Percentiles rank a stretch among this genome's conserved stretches.
These are phyloP conservation scores for Bicyclus anynana DNA, from an alignment of 1,140 invertebrate species.

Conservation along the genomic window DNA sequence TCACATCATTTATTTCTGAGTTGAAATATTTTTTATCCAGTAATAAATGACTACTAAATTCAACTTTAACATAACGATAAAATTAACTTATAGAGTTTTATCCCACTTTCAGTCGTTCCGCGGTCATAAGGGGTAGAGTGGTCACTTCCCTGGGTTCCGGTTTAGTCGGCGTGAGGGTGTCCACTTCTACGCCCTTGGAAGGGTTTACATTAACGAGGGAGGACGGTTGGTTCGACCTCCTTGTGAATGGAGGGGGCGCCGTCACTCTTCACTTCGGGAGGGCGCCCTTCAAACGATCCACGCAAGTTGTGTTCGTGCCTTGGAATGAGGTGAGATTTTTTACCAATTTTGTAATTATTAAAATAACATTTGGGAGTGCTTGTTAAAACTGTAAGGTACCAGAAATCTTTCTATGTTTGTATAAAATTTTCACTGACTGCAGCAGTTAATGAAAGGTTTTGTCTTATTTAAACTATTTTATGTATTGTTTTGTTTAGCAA, in stretches of 20 bases:
- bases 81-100: background rate
- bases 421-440: too few relatives aligned
- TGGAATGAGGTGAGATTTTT: conserved; percentile 92
- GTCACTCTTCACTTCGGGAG: conserved; percentile 96
- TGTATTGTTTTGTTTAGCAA: too few relatives aligned
- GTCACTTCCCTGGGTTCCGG: conserved; percentile 94
- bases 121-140: conserved; percentile 96
- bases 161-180: conserved; percentile 95
- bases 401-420: too few relatives aligned
- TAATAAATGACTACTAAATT: too few relatives aligned
- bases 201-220: conserved; percentile 96
- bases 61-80: background rate
- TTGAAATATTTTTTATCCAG: too few relatives aligned
- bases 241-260: conserved; percentile 97
- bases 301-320: conserved; percentile 94
- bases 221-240: conserved; percentile 96
- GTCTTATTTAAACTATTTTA: too few relatives aligned
- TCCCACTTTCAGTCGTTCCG: conserved; percentile 87
- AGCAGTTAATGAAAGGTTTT: too few relatives aligned
- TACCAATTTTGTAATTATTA: too few relatives aligned
- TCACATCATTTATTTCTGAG: too few relatives aligned
- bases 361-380: too few relatives aligned
- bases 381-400: too few relatives aligned
- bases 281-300: conserved; percentile 92
- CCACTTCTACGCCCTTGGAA: conserved; percentile 91